A percentile compares a stretch with the other conserved stretches of the same genome.
Conservation (phyloP, 2,797 vertebrate species). For the Neosalanx taihuensis region DNA sequence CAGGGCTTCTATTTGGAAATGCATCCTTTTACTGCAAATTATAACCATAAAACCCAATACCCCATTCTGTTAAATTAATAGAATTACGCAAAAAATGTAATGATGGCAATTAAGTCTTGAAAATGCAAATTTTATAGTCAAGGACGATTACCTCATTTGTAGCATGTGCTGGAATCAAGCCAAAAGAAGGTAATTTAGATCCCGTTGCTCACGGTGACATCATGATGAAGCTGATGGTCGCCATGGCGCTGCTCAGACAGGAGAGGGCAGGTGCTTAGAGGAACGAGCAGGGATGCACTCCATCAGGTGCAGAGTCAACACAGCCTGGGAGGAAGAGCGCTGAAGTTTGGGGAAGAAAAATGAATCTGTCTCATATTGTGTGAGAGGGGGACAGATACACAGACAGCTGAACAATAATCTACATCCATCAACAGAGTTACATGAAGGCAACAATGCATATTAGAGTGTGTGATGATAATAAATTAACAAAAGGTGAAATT, state of each 20-base stretch:
- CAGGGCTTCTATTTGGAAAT: slow-evolving; percentile 80
- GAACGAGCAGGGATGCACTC: slow-evolving; percentile 22
- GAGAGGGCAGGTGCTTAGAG: slow-evolving; percentile 47
- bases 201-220: slow-evolving; percentile 96
- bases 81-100: slow-evolving; percentile 99
- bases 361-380: too few relatives aligned
- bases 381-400: not conserved
- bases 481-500: too few relatives aligned
- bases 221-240: slow-evolving; percentile 88
- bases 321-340: slow-evolving; percentile 11
- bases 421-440: too few relatives aligned
- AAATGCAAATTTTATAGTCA: slow-evolving; percentile 99
- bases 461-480: too few relatives aligned
- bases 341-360: too few relatives aligned
- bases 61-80: slow-evolving; percentile 99
- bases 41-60: slow-evolving; percentile 98
- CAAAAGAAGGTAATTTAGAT: slow-evolving; percentile 99
- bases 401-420: not conserved
- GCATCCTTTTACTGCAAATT: slow-evolving; percentile 99
- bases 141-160: slow-evolving; percentile 99
- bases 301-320: not conserved
- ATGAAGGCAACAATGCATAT: too few relatives aligned
- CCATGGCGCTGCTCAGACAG: slow-evolving; percentile 63
- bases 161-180: slow-evolving; percentile 97
- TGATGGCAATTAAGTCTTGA: slow-evolving; percentile 99